A percentile compares a stretch with the other conserved stretches of the same genome.
Conservation (phyloP, 2,888 invertebrate species). For the Megalurothrips usitatus region DNA sequence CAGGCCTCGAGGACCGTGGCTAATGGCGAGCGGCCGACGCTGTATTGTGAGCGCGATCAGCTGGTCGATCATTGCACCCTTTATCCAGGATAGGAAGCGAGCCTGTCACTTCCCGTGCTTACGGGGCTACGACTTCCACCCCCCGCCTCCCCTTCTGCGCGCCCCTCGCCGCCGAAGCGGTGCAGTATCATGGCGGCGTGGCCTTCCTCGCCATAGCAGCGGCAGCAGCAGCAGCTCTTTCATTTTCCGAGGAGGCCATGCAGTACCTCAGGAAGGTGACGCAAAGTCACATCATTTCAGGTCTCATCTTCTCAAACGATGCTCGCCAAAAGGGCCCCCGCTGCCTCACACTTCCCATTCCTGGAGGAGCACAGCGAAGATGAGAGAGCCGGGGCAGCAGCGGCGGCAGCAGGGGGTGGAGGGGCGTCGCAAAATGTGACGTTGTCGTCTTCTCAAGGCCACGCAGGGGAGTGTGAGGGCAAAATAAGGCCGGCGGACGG, state of each 20-base stretch:
- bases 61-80: no score
- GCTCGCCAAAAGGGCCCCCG: background rate
- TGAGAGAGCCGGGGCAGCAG: background rate
- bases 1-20: no score
- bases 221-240: conserved; percentile 10
- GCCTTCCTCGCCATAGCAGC: background rate
- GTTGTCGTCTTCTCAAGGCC: background rate
- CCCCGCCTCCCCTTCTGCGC: no score
- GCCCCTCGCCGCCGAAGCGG: no score
- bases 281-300: conserved; percentile 22
- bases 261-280: background rate
- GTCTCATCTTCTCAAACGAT: background rate
- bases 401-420: background rate
- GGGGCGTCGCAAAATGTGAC: background rate
- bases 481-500: no score
- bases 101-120: no score
- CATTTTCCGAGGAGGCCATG: conserved; percentile 1
- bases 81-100: no score
- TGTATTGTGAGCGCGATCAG: no score
- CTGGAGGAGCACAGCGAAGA: background rate
- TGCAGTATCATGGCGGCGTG: no score
- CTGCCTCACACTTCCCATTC: background rate
- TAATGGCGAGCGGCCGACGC: no score
- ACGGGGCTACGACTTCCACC: no score
- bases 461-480: no score